Base-by-base conservation (phyloP, 2,113 vertebrate genomes). In the Pluvialis apricaria region DNA sequence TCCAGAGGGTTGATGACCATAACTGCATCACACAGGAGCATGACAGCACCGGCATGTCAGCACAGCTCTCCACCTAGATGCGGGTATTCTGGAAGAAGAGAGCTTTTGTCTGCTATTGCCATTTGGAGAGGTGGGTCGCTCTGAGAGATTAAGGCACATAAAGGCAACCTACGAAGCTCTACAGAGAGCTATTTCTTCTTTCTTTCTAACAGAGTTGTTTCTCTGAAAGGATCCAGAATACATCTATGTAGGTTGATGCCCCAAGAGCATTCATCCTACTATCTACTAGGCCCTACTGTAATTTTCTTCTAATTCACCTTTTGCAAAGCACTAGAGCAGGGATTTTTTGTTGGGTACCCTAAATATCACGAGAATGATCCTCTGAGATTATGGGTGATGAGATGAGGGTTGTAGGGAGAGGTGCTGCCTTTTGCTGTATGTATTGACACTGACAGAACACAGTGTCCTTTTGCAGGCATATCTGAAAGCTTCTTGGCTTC, bases 231-330 rank as follows among this genome's bases (percentile, higher is more conserved):
- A 70, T 49, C 34, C 55, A 73, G 25, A 60, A 28, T 86, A 26
- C 2, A 0, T 38, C 69, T 81, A 0, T 31, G 25, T 73, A 13
- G 14, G 8, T 66, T 78, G 51, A 28, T 75, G 26, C 2, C 34
- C 62, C 21, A 71, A 11, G 21, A 75, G 19, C 47, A n/a, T 73
- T 61, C 1, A 2, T 80, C 15, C n/a, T 45, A 3, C 36, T 70
- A 1, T 52, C 40, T 75, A 7, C n/a, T 54, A 25, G 16, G 12
- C 7, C 28, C 15, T 61, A n/a, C 14, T 72, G 8, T 75, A 38
- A 72, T 61, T 76, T 47, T 60, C 31, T 82, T 73, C 12, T 73
- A 32, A 1, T 69, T 92, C 65, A 60, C 18, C 5, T 82, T 82
- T 80, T 80, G 40, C 40, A 77, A 77, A 65, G 34, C 34, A 34